Base-by-base conservation (phyloP, 2,888 invertebrate genomes). In the Drosophila niveifrons region DNA sequence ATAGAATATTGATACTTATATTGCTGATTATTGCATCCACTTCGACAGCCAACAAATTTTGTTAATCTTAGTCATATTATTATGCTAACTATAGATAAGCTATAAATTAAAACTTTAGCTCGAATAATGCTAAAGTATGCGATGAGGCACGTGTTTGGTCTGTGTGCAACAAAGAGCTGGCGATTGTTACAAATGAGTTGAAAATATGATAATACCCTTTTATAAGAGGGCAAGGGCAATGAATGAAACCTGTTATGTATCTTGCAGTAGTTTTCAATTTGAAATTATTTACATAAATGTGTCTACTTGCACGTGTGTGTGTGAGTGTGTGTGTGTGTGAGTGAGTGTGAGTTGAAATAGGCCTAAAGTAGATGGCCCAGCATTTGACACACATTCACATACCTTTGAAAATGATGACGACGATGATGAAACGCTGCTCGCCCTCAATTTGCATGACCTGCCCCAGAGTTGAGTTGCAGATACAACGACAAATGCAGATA, bases 371-470 rank as follows among this genome's bases (percentile, higher is more conserved):
- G 68, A 48, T 56, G 57, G 47, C 67, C 57, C 65, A 55, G 51
- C 56, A n/a, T 36, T 36, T 36, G 67, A 63, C 68, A 73, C 28
- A 64, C 39, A 53, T 56, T 67, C 53, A 9, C 53, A 9, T 56
- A 47, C 18, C 41, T 64, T 44, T 28, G 29, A 48, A 56, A 31
- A 53, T 75, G 62, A 10, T 31, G 31, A 29, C 9, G 29, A 31
- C 9, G 31, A 31, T 36, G 36, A 73, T 73, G 75, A 75, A 78
- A 75, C 63, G 69, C 74, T 57, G 64, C 57, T 74, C 69, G 73
- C 78, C 78, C 75, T 74, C 75, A 76, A 76, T 76, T 78, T 69
- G 74, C 74, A 56, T 76, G 75, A 74, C 73, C 75, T 74, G 75
- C 65, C 74, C 61, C 64, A 61, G 70, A 74, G 62, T 50, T 66